Percentiles rank a stretch among this genome's conserved stretches.
Evolutionary conservation across 2,113 vertebrate species (phyloP).

Genomic region (Oncorhynchus keta): DNA sequence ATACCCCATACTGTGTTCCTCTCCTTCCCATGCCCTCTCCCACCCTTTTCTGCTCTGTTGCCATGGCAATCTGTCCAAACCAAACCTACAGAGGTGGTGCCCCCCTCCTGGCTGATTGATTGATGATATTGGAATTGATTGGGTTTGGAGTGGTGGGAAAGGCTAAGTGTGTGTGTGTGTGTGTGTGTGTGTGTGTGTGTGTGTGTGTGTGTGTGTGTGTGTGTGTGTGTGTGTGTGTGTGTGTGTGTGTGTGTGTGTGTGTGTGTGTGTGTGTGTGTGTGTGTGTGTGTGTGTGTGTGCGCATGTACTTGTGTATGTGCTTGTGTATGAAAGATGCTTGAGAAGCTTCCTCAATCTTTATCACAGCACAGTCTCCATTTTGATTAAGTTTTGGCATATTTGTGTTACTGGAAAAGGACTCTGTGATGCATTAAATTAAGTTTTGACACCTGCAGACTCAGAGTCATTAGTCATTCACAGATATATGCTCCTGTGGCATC

Average conservation of each 20-base stretch:
- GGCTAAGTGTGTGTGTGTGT: neutral
- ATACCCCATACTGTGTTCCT: neutral
- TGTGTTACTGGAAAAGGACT: neutral
- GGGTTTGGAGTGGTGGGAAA: neutral
- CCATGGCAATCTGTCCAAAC: constrained; percentile 9
- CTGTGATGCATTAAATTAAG: neutral
- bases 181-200: neutral
- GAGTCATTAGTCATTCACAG: neutral
- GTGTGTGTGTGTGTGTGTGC: neutral
- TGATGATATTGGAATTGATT: neutral
- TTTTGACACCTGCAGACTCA: neutral
- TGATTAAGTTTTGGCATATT: neutral
- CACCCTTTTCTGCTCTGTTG: neutral
- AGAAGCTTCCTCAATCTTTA: constrained; percentile 1
- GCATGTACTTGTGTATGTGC: no score
- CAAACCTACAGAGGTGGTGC: neutral
- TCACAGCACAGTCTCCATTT: neutral
- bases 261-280: neutral
- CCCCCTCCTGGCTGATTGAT: constrained; percentile 2
- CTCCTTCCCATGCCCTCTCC: neutral
- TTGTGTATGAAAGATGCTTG: constrained; percentile 8
- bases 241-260: no score
- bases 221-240: no score
- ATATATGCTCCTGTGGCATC: neutral
- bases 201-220: no score